Evolutionary conservation across 1,140 invertebrate species (phyloP).

Genomic region (Saxidomus purpurata): DNA sequence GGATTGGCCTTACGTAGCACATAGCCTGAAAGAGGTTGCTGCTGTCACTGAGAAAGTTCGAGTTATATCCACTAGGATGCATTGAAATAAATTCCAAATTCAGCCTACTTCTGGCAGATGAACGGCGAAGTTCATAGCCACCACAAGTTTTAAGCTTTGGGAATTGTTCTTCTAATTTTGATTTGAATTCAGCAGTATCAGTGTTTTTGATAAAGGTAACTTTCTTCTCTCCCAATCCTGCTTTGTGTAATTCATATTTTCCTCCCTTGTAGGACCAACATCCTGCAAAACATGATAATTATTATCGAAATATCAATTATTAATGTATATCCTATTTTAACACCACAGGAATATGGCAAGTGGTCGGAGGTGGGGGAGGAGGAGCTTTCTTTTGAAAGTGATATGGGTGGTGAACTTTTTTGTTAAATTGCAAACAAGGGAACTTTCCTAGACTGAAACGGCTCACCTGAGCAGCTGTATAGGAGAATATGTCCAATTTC

Average conservation of each 20-base stretch:
- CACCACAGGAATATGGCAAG: not conserved
- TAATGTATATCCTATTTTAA: not conserved
- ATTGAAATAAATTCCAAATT: not conserved
- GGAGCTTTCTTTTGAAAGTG: too few relatives aligned
- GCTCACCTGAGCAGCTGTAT: too few relatives aligned
- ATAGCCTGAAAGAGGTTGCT: slow-evolving; percentile 15
- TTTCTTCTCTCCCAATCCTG: slow-evolving; percentile 10
- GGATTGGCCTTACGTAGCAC: slow-evolving; percentile 15
- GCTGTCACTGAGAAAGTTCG: not conserved
- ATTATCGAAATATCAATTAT: not conserved
- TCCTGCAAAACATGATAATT: not conserved
- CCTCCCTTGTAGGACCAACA: not conserved
- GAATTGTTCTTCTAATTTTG: not conserved
- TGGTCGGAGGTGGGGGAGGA: not conserved
- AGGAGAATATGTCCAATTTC: too few relatives aligned
- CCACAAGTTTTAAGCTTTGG: not conserved
- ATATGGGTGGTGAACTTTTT: too few relatives aligned
- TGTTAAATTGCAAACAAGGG: too few relatives aligned
- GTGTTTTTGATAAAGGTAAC: not conserved
- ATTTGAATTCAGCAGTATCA: not conserved
- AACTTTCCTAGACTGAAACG: too few relatives aligned
- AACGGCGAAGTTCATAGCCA: not conserved
- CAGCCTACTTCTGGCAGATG: not conserved
- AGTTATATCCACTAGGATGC: not conserved
- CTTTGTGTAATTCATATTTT: not conserved